A percentile compares a stretch with the other conserved stretches of the same genome.
Conservation (phyloP, 2,888 invertebrate species). For the Agonopterix heracliana region DNA sequence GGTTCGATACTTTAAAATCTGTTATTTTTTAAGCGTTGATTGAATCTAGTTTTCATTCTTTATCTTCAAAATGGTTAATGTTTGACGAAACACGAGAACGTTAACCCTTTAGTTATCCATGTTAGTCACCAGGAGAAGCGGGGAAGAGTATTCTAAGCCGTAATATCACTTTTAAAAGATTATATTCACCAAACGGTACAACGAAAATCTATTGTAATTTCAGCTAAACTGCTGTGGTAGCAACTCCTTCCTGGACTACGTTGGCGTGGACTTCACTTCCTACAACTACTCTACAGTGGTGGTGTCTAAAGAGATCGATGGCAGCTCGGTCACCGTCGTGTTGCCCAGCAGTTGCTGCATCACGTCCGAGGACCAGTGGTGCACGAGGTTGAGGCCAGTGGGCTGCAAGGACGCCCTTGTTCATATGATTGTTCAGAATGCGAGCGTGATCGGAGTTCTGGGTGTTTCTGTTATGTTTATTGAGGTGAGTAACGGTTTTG, state of each 20-base stretch:
- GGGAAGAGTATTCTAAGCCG: too few relatives aligned
- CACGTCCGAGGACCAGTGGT: slow-evolving; percentile 23
- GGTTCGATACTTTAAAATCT: too few relatives aligned
- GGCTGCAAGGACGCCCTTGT: slow-evolving; percentile 49
- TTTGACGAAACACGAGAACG: too few relatives aligned
- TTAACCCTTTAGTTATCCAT: too few relatives aligned
- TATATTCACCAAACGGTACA: too few relatives aligned
- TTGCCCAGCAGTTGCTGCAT: slow-evolving; percentile 51
- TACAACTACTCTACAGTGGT: slow-evolving; percentile 38
- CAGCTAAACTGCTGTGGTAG: slow-evolving; percentile 65
- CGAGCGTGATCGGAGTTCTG: slow-evolving; percentile 57
- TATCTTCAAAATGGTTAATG: too few relatives aligned
- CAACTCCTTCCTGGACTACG: slow-evolving; percentile 47
- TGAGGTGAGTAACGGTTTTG: slow-evolving; percentile 36
- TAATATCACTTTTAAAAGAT: too few relatives aligned
- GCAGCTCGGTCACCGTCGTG: slow-evolving; percentile 27
- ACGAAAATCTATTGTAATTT: slow-evolving; percentile 2
- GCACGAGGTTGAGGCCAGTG: slow-evolving; percentile 33
- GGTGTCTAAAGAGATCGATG: slow-evolving; percentile 30
- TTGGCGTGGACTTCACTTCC: slow-evolving; percentile 36
- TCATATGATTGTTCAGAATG: slow-evolving; percentile 47
- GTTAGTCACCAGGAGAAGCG: too few relatives aligned
- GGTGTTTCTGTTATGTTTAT: slow-evolving; percentile 68
- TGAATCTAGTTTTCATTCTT: too few relatives aligned
- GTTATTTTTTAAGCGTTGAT: too few relatives aligned